Conservation (phyloP, 2,113 vertebrate genomes). For the Hippocampus barbouri region DNA sequence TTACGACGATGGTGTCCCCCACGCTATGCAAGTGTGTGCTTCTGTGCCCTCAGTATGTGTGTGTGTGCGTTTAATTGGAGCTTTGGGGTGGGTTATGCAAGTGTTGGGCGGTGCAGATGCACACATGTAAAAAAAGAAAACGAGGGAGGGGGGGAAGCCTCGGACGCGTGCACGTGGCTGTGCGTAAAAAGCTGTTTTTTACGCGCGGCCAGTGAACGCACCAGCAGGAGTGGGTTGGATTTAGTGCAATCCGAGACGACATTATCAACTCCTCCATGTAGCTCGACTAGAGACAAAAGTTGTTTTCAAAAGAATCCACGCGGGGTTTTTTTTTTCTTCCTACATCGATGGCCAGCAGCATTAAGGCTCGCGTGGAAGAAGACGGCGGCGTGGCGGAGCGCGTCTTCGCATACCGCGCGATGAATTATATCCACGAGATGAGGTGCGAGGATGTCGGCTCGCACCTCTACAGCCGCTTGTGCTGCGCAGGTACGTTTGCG, state of each 20-base stretch:
- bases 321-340: constrained; percentile 1
- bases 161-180: not conserved
- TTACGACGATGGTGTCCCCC: not conserved
- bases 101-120: not conserved
- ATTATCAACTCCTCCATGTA: constrained; percentile 7
- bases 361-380: constrained; percentile 61
- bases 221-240: not conserved
- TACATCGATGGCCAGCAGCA: not conserved
- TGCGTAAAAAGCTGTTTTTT: not conserved
- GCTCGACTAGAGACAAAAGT: not conserved
- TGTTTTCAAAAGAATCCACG: constrained; percentile 6
- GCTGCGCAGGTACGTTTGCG: constrained; percentile 70
- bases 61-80: not conserved
- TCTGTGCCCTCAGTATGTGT: not conserved
- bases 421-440: constrained; percentile 72
- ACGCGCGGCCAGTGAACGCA: constrained; percentile 1
- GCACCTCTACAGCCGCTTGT: constrained; percentile 73
- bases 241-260: constrained; percentile 2
- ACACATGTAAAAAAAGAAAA: not conserved
- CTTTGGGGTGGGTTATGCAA: constrained; percentile 6
- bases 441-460: constrained; percentile 63
- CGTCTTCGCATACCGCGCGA: constrained; percentile 43
- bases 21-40: not conserved
- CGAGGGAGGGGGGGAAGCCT: not conserved
- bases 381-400: constrained; percentile 28